Evolutionary conservation across 2,113 vertebrate species (phyloP), one percentile per base, ranked within the genome.

Genomic region (Rhadina sibilatrix): DNA sequence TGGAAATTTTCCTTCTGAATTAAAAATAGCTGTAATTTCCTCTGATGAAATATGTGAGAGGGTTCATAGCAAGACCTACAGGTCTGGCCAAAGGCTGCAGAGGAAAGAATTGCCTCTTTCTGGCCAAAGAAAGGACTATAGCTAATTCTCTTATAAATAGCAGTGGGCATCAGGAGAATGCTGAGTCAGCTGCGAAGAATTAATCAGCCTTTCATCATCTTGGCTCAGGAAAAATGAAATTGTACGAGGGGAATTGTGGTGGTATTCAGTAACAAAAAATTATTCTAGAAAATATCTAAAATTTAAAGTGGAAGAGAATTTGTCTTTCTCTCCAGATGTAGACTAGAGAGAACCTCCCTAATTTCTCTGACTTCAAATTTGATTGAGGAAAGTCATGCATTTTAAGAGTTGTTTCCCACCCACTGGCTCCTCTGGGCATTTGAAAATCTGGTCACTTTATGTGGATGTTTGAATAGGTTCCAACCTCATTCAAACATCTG

Each of bases 101-200:
- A 63, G 33, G 70, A 85, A 91, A 72, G 12, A 85, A 64, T 91
- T 74, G 31, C 56, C 22, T 77, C 60, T 56, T 79, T 92, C 53
- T 83, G 78, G 54, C 15, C 38, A 66, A 83, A 74, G 75, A 69
- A 93, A 59, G 35, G 64, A 80, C 52, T 30, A n/a, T 20, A 83
- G 85, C 33, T 88, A 66, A 42, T 60, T 94, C 63, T 85, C 52
- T 44, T 90, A 35, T 70, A 89, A 86, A 59, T 72, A 90, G 28
- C 6, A 27, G 25, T 49, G 71, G 80, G 54, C 27, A 66, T 84
- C 63, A 70, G 15, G 20, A 71, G 54, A 86, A 70, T 52, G 82
- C 63, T 93, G 90, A 93, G 59, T 94, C 90, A 93, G 59, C 63
- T 68, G n/a, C 64, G 66, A 80, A 60, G 56, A 86, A 83, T 93